Evolutionary conservation across 2,888 invertebrate genomes (phyloP), one percentile per base, ranked within the genome.

Genomic region (Zaprionus obscuricornis): DNA sequence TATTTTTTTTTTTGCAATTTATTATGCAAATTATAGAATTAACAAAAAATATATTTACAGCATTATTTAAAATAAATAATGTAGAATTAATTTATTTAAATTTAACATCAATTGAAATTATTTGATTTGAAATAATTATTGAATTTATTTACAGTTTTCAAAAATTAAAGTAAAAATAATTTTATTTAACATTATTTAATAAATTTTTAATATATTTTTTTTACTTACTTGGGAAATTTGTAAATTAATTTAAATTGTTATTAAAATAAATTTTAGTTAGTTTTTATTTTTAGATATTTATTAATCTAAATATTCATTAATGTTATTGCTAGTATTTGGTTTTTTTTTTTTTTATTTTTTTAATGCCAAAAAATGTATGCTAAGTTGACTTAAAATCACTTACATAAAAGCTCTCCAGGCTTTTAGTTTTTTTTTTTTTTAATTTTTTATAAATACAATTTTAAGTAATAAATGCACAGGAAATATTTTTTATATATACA

Each of bases 361-460:
- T 16, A 51, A 43, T 66, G 56, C 47, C 33, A 46, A 57, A 29
- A 3, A 65, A 33, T 52, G 46, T 13, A 39, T 33, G 60, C 52
- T 63, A 50, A 70, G 51, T 73, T 71, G 57, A 58, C 70, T 74
- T 74, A 62, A 74, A 72, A 72, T 74, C 72, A 62, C 71, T 69
- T 60, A 60, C 27, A 22, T 58, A 62, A 66, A 72, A 74, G 70
- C 74, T 72, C 55, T 54, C 31, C 7, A 33, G 10, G 74, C 74
- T 66, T 66, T 66, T 59, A 56, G 57, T 58, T 57, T 40, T 36
- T 39, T 47, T 46, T 50, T 58, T 22, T 47, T 31, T 7, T 13
- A 26, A 13, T 24, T 40, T 40, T 26, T 24, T 40, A 26, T 8
- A 14, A 45, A 71, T 71, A 66, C 36, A 46, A 46, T 63, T 65